Percentiles rank a stretch among this genome's conserved stretches.
Evolutionary conservation across 2,888 invertebrate species (phyloP).

Genomic region (Argyra leucocephala): DNA sequence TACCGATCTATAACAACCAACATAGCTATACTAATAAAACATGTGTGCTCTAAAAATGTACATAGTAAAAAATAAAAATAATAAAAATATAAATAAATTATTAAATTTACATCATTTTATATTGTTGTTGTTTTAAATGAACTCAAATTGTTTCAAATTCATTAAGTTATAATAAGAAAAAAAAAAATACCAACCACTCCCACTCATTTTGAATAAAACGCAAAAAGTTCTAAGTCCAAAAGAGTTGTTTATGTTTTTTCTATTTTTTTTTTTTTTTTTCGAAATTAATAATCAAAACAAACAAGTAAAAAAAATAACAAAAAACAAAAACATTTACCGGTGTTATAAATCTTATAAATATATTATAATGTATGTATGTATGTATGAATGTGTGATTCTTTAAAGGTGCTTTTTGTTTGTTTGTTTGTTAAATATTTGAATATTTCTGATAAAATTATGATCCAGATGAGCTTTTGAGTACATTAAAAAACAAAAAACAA

Average conservation of each 20-base stretch:
- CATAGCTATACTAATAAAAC: not conserved
- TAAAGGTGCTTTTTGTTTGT: too few species aligned
- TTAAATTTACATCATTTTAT: not conserved
- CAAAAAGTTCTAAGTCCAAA: constrained; percentile 6
- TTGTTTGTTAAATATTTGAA: too few species aligned
- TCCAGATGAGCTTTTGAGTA: too few species aligned
- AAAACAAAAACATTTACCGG: not conserved
- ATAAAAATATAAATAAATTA: not conserved
- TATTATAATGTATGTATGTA: not conserved
- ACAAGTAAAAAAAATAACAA: not conserved
- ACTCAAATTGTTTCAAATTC: not conserved
- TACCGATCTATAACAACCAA: too few species aligned
- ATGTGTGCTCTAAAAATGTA: not conserved
- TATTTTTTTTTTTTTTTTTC: not conserved
- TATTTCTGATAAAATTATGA: too few species aligned
- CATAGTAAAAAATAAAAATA: not conserved
- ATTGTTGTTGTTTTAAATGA: not conserved
- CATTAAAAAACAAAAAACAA: too few species aligned
- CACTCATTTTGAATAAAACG: not conserved
- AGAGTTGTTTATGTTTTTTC: not conserved
- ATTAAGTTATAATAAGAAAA: too few species aligned
- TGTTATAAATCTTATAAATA: not conserved
- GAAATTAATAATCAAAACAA: too few species aligned
- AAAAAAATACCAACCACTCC: not conserved
- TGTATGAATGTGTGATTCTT: not conserved